Evolutionary conservation across 1,140 invertebrate species (phyloP).

Genomic region (Drosophila pandora): DNA sequence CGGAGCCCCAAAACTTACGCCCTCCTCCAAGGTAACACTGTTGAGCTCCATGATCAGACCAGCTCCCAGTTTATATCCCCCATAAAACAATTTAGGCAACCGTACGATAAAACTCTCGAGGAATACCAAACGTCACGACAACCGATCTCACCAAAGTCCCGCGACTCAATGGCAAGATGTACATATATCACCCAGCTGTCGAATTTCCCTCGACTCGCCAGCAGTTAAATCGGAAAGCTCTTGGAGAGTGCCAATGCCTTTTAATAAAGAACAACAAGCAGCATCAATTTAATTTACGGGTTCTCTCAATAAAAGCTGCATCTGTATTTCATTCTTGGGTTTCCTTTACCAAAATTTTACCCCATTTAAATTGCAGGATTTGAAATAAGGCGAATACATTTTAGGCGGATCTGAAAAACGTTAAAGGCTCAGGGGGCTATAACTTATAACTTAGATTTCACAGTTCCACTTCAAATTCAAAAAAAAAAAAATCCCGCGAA

Average conservation of each 20-base stretch:
- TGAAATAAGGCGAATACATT: no score
- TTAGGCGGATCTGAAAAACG: no score
- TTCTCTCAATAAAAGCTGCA: background rate
- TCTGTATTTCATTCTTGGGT: no score
- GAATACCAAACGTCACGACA: slow-evolving; percentile 12
- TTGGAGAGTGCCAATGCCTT: slow-evolving; percentile 5
- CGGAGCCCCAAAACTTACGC: slow-evolving; percentile 26
- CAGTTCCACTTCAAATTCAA: no score
- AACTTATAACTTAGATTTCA: no score
- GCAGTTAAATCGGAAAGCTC: slow-evolving; percentile 30
- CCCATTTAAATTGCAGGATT: no score
- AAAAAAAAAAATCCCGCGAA: no score
- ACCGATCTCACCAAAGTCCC: slow-evolving; percentile 36
- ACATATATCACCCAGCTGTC: slow-evolving; percentile 43
- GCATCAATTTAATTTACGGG: slow-evolving; percentile 1
- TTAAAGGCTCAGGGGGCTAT: no score
- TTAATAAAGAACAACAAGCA: slow-evolving; percentile 30
- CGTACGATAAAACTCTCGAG: slow-evolving; percentile 2
- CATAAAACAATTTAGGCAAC: slow-evolving; percentile 35
- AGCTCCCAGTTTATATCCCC: slow-evolving; percentile 28
- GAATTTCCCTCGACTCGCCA: slow-evolving; percentile 48
- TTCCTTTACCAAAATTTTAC: no score
- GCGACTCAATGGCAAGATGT: slow-evolving; percentile 46
- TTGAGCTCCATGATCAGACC: slow-evolving; percentile 54
- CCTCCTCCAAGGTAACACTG: slow-evolving; percentile 52